These are phyloP conservation scores for Cataglyphis livida DNA, from an alignment of 2,888 invertebrate species.

Conservation along the genomic window DNA sequence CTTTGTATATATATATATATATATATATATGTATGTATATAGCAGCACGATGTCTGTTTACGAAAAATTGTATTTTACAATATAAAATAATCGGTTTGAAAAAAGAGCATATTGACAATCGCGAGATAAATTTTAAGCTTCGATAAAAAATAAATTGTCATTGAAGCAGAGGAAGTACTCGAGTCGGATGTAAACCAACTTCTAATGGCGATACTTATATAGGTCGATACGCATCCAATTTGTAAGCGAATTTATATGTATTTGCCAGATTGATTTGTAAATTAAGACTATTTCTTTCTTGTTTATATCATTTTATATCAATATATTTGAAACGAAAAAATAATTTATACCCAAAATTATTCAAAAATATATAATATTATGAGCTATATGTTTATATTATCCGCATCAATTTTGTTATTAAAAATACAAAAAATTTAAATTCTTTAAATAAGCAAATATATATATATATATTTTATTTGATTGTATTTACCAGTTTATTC, in stretches of 20 bases:
- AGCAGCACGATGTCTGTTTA: neutral
- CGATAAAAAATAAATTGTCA: constrained; percentile 44
- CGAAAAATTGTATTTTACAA: constrained; percentile 11
- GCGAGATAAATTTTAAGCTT: constrained; percentile 16
- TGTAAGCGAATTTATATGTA: constrained; percentile 48
- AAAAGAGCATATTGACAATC: constrained; percentile 25
- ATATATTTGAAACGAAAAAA: neutral
- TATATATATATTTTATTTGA: neutral
- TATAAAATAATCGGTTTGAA: constrained; percentile 13
- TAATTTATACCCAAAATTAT: neutral
- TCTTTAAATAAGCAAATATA: constrained; percentile 24
- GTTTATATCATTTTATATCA: neutral
- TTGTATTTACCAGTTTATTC: neutral
- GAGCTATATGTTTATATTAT: neutral
- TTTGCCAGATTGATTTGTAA: constrained; percentile 52
- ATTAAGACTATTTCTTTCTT: constrained; percentile 35
- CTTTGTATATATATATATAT: neutral
- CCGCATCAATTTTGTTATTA: constrained; percentile 29
- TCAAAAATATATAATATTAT: neutral
- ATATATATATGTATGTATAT: neutral
- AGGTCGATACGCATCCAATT: constrained; percentile 47
- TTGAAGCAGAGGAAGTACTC: neutral
- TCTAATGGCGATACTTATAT: constrained; percentile 55
- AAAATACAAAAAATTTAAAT: constrained; percentile 27
- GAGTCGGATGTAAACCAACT: constrained; percentile 54